Conservation (phyloP, 2,797 vertebrate species). For the Spondyliosoma cantharus region DNA sequence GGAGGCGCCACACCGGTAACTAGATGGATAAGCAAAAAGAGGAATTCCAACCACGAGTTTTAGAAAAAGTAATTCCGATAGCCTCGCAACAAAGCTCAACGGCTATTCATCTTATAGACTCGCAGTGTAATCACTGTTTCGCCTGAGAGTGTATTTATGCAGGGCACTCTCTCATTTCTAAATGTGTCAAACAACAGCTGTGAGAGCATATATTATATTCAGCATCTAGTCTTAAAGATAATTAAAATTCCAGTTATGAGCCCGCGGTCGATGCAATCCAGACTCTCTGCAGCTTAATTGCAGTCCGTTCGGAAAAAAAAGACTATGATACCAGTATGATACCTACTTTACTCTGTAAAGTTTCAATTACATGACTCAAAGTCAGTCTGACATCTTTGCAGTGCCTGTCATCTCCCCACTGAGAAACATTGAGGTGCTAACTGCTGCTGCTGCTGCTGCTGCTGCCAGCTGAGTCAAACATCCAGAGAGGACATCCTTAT, state of each 20-base stretch:
- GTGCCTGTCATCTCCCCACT: conserved; percentile 39
- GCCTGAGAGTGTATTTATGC: not conserved
- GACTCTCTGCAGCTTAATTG: conserved; percentile 2
- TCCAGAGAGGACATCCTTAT: conserved; percentile 65
- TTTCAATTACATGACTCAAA: conserved; percentile 51
- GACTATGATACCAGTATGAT: conserved; percentile 4
- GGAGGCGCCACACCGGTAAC: not conserved
- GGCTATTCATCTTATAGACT: not conserved
- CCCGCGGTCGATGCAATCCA: not conserved
- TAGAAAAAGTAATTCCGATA: not conserved
- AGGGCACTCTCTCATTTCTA: conserved; percentile 1
- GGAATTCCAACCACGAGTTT: not conserved
- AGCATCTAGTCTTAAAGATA: not conserved
- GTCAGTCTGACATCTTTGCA: conserved; percentile 56
- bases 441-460: conserved; percentile 57
- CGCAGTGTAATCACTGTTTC: not conserved
- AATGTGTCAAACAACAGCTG: conserved; percentile 12
- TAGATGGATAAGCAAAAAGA: not conserved
- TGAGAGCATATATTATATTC: not conserved
- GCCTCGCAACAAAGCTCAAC: not conserved
- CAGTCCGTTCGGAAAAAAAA: conserved; percentile 5
- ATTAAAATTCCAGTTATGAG: conserved; percentile 3
- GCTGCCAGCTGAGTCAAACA: conserved; percentile 60
- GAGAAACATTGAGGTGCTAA: conserved; percentile 55
- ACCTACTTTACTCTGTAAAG: conserved; percentile 14